These are phyloP conservation scores for Drosophila ironensis DNA, from an alignment of 1,140 invertebrate species.

Conservation along the genomic window DNA sequence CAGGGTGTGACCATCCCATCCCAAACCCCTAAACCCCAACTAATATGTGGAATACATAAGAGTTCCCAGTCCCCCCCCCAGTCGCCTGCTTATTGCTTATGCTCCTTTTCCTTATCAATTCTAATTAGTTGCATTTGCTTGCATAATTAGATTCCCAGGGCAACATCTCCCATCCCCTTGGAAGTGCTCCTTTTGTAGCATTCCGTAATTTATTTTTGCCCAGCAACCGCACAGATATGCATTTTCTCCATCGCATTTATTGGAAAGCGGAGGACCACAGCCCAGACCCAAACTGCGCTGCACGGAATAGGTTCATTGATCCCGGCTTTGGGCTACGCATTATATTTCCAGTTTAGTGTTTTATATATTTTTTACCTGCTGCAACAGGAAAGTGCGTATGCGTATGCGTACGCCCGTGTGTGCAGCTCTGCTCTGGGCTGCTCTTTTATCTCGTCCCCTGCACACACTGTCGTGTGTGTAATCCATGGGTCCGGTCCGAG, in stretches of 20 bases:
- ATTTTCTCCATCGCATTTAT: conserved; percentile 33
- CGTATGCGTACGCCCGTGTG: conserved; percentile 8
- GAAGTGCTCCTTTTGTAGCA: neutral
- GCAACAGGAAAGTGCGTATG: conserved; percentile 69
- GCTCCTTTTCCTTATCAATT: conserved; percentile 55
- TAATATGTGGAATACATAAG: neutral
- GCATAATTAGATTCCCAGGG: conserved; percentile 64
- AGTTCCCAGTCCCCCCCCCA: conserved; percentile 1
- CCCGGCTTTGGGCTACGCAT: conserved; percentile 70
- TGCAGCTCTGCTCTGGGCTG: conserved; percentile 30
- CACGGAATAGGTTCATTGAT: conserved; percentile 64
- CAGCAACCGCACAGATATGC: conserved; percentile 30
- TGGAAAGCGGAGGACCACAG: conserved; percentile 49
- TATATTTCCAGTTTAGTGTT: conserved; percentile 76
- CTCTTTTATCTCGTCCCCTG: conserved; percentile 55
- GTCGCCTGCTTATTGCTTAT: too few species aligned
- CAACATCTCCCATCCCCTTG: neutral
- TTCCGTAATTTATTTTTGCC: conserved; percentile 52
- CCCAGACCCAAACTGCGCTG: conserved; percentile 40
- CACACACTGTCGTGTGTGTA: conserved; percentile 19
- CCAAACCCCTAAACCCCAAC: neutral
- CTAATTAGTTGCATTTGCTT: conserved; percentile 74
- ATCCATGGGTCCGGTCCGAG: conserved; percentile 12
- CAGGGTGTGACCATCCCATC: conserved; percentile 25
- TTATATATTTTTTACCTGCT: conserved; percentile 73